Evolutionary conservation across 92 coral and sea anemone genomes (phyloP).

Genomic region (Scolanthus callimorphus): DNA sequence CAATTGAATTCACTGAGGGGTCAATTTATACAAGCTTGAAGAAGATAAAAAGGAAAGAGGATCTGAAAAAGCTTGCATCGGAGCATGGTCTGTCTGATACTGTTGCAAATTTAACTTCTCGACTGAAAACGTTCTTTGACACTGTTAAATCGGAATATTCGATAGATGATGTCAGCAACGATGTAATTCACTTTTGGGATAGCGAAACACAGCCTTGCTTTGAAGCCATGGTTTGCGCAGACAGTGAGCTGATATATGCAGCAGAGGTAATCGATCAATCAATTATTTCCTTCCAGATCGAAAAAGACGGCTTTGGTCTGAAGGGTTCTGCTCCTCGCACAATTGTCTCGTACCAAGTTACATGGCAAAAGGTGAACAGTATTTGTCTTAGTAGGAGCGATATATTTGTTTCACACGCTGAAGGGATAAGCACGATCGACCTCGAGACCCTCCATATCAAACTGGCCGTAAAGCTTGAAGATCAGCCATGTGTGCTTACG

Average conservation of each 20-base stretch:
- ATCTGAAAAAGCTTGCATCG: constrained; percentile 28
- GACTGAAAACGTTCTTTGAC: constrained; percentile 4
- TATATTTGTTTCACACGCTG: constrained; percentile 8
- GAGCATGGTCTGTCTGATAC: constrained; percentile 25
- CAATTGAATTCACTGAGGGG: constrained; percentile 18
- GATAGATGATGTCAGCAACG: constrained; percentile 2
- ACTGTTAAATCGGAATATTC: constrained; percentile 1
- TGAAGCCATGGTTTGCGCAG: constrained; percentile 45
- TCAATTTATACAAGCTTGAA: constrained; percentile 6
- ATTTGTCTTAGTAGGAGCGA: constrained; percentile 28
- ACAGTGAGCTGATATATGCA: constrained; percentile 44
- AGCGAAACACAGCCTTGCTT: constrained; percentile 30
- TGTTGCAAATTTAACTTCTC: constrained; percentile 25
- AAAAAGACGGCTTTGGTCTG: constrained; percentile 49
- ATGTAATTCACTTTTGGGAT: constrained; percentile 48
- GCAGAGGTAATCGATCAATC: constrained; percentile 22
- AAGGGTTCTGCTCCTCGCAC: constrained; percentile 5
- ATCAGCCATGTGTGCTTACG: constrained; percentile 33
- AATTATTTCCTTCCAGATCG: constrained; percentile 19
- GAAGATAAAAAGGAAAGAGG: constrained; percentile 38
- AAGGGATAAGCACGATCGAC: constrained; percentile 3
- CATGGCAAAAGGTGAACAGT: constrained; percentile 43
- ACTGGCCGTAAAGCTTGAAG: constrained; percentile 15
- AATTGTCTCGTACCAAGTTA: too few relatives aligned
- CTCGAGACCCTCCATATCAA: constrained; percentile 24